phyloP scores from a whole-genome alignment of 1,140 invertebrate species.

The Philopotamus ludificatus region DNA sequence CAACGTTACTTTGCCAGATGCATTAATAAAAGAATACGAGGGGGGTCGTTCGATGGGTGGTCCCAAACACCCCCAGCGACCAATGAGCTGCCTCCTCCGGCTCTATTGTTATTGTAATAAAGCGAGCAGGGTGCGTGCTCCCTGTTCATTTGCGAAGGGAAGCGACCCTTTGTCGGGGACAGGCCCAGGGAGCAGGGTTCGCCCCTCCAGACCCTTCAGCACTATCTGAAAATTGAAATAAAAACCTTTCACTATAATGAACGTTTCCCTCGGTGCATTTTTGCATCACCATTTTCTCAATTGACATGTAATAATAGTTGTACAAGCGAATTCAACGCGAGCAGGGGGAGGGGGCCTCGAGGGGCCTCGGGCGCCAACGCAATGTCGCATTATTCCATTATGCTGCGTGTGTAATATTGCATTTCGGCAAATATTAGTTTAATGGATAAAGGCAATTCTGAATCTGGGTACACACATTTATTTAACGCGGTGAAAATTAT shows the following conservation, averaged over 20 bases:
- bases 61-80: not conserved
- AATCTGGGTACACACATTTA: too few relatives aligned
- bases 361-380: too few relatives aligned
- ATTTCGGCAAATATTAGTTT: too few relatives aligned
- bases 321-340: too few relatives aligned
- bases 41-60: too few relatives aligned
- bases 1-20: too few relatives aligned
- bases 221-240: slow-evolving; percentile 21
- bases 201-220: not conserved
- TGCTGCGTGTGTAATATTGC: too few relatives aligned
- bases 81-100: not conserved
- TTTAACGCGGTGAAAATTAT: too few relatives aligned
- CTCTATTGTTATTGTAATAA: slow-evolving; percentile 17
- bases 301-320: not conserved
- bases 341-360: too few relatives aligned
- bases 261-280: slow-evolving; percentile 2
- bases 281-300: slow-evolving; percentile 19
- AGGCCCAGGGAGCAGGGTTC: too few relatives aligned
- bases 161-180: slow-evolving; percentile 1
- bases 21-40: not conserved
- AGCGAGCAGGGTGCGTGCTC: not conserved
- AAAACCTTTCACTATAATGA: slow-evolving; percentile 25
- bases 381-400: too few relatives aligned
- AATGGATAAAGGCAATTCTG: too few relatives aligned
- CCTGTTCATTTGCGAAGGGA: slow-evolving; percentile 4